Evolutionary conservation across 2,797 vertebrate species (phyloP).

Genomic region (Hippocampus kuda): DNA sequence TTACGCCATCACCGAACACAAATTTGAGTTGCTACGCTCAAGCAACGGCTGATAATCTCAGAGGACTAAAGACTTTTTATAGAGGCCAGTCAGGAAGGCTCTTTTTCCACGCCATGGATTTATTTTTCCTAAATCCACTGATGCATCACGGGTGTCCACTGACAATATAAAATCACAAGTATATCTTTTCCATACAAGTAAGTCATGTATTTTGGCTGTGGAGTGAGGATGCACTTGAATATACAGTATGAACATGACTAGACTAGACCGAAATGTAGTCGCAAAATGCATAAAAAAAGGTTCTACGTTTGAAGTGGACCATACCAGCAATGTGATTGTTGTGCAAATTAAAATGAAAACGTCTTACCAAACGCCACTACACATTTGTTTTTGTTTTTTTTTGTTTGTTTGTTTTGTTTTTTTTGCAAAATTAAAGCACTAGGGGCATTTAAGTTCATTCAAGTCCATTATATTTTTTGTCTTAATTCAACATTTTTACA

Average conservation of each 20-base stretch:
- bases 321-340: not conserved
- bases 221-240: not conserved
- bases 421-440: not conserved
- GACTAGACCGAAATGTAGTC: not conserved
- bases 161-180: conserved; percentile 12
- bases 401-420: too few relatives aligned
- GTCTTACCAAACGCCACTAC: not conserved
- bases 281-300: too few relatives aligned
- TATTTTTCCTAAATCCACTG: conserved; percentile 33
- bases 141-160: conserved; percentile 23
- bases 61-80: conserved; percentile 36
- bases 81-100: conserved; percentile 32
- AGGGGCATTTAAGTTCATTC: too few relatives aligned
- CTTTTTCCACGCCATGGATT: conserved; percentile 26
- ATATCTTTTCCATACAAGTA: conserved; percentile 10
- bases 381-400: too few relatives aligned
- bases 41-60: conserved; percentile 52
- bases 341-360: not conserved
- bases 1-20: conserved; percentile 53
- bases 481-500: not conserved
- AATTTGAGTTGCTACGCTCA: conserved; percentile 48
- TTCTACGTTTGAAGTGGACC: not conserved
- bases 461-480: not conserved
- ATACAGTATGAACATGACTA: not conserved
- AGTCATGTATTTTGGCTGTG: conserved; percentile 8